Conservation (phyloP, 2,113 vertebrate species). For the Colossoma macropomum region DNA sequence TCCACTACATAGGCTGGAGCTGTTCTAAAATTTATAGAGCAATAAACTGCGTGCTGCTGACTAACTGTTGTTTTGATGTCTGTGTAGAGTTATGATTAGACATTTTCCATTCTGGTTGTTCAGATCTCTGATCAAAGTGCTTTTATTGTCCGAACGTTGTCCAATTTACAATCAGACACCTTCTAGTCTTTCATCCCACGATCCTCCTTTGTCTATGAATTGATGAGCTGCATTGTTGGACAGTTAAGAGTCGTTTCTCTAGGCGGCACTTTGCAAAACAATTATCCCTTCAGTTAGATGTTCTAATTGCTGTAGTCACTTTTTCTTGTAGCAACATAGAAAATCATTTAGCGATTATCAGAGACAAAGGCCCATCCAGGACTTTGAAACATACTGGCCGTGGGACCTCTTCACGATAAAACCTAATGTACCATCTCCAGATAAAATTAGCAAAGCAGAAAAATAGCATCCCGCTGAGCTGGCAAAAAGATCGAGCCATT, state of each 20-base stretch:
- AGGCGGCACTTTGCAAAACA: slow-evolving; percentile 22
- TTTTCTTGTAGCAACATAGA: slow-evolving; percentile 36
- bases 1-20: not conserved
- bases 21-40: slow-evolving; percentile 23
- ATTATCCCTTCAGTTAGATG: slow-evolving; percentile 24
- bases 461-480: not conserved
- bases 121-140: not conserved
- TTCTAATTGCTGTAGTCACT: slow-evolving; percentile 35
- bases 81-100: not conserved
- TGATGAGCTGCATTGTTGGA: not conserved
- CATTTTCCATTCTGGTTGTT: not conserved
- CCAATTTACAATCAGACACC: not conserved
- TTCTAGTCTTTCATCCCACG: not conserved
- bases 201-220: not conserved
- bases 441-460: slow-evolving; percentile 6
- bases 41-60: slow-evolving; percentile 19
- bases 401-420: slow-evolving; percentile 7
- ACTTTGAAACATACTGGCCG: not conserved
- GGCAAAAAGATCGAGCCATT: not conserved
- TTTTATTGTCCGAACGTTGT: not conserved
- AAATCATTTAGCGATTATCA: slow-evolving; percentile 50
- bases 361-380: slow-evolving; percentile 25
- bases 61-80: slow-evolving; percentile 5
- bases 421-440: slow-evolving; percentile 33
- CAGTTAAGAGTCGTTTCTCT: slow-evolving; percentile 13